Evolutionary conservation across 2,888 invertebrate species (phyloP), one percentile per base, ranked within the genome.

Genomic region (Lamellibrachia columna): DNA sequence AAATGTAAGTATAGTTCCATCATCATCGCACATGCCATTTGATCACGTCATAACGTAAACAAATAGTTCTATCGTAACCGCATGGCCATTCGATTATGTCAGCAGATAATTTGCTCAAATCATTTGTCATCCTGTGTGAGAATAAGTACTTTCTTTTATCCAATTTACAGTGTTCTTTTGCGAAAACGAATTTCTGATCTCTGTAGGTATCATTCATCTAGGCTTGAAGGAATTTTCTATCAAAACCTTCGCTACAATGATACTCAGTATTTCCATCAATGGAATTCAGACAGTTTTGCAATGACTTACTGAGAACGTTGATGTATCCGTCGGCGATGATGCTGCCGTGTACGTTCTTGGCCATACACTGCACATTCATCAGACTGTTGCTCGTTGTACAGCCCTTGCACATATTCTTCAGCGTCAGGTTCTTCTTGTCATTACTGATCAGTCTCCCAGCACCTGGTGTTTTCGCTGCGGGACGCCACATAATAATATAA

Each of bases 321-420:
- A 92, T 75, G 52, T 92, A 92, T 2, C 92, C 92, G 40, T 28
- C 52, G n/a, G 92, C 40, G 52, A 92, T 60, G 11, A 2, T 3
- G 40, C 60, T 60, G 60, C 92, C 92, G 40, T 92, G 92, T 75
- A n/a, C 2, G n/a, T 92, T 92, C 9, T 40, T 75, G n/a, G 90
- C 60, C 52, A 60, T 75, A 40, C 92, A 92, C 52, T 58, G 53
- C n/a, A 94, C 92, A 22, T 93, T 93, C 90, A 92, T 92, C 28
- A 94, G 93, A 75, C 75, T 75, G 75, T 75, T 75, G 11, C 75
- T n/a, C 15, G 6, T 6, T 4, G 9, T 9, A 28, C 93, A 93
- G 91, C 92, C 91, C 53, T 55, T 90, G 90, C 93, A 93, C 28
- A 93, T 75, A 3, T 58, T 75, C 60, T 91, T 55, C 28, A 93